These are phyloP conservation scores for Hippopotamus amphibius DNA, from an alignment of 2,113 vertebrate species.

Conservation along the genomic window DNA sequence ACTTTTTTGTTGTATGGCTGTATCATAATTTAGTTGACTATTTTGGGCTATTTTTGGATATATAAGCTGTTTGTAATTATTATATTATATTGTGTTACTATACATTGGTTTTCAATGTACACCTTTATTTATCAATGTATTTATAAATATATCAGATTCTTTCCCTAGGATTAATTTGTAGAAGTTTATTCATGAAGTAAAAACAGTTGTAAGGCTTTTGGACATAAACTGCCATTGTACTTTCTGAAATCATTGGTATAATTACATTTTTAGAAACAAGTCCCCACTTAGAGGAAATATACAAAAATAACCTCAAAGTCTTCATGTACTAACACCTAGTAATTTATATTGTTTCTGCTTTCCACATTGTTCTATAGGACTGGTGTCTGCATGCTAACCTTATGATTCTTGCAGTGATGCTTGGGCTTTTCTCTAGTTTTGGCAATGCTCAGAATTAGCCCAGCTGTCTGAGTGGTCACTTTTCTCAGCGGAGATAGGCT, in stretches of 20 bases:
- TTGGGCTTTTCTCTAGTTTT: background rate
- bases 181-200: no score
- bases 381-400: background rate
- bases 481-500: background rate
- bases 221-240: background rate
- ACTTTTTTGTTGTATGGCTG: no score
- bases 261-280: conserved; percentile 10
- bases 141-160: background rate
- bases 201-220: no score
- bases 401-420: background rate
- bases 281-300: background rate
- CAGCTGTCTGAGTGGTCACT: background rate
- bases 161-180: no score
- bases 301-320: background rate
- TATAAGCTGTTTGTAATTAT: background rate
- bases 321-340: background rate
- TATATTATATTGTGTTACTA: background rate
- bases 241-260: background rate
- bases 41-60: background rate
- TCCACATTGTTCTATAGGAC: background rate
- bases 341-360: background rate
- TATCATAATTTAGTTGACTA: background rate
- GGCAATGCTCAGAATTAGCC: background rate
- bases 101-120: background rate
- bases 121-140: background rate